Conservation (phyloP, 2,888 invertebrate species). For the Lasius platythorax region DNA sequence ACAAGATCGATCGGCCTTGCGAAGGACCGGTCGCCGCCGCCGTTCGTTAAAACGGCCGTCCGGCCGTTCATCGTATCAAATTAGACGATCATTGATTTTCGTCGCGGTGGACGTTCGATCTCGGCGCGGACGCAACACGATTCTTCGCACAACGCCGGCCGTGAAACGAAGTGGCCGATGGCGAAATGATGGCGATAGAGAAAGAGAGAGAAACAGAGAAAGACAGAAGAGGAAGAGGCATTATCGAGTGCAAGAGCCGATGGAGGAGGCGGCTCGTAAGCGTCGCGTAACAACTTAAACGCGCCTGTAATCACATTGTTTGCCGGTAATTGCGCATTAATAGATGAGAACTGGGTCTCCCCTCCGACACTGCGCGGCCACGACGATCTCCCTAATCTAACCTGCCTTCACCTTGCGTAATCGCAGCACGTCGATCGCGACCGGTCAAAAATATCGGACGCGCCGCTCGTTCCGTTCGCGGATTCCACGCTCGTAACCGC, state of each 20-base stretch:
- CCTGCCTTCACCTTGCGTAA: constrained; percentile 74
- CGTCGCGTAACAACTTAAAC: constrained; percentile 80
- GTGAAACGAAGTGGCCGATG: constrained; percentile 56
- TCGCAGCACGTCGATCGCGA: constrained; percentile 60
- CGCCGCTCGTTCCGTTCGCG: constrained; percentile 58
- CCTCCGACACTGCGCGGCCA: constrained; percentile 59
- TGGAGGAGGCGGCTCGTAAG: constrained; percentile 57
- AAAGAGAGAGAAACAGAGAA: neutral
- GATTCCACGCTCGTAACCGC: constrained; percentile 70
- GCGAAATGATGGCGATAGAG: constrained; percentile 38
- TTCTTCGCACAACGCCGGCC: constrained; percentile 21
- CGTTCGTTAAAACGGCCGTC: constrained; percentile 41
- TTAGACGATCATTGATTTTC: constrained; percentile 51
- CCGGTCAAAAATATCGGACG: constrained; percentile 68
- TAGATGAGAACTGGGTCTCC: constrained; percentile 84
- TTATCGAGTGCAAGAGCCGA: constrained; percentile 45
- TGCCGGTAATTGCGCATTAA: constrained; percentile 81
- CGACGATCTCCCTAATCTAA: constrained; percentile 60
- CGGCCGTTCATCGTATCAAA: constrained; percentile 35
- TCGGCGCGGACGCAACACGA: constrained; percentile 5
- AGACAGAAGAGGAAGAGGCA: constrained; percentile 50
- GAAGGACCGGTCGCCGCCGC: constrained; percentile 38
- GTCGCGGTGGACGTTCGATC: constrained; percentile 20
- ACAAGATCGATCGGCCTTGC: constrained; percentile 66
- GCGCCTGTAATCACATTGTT: constrained; percentile 82